phyloP scores from a whole-genome alignment of 2,113 vertebrate genomes.

The Channa argus region DNA sequence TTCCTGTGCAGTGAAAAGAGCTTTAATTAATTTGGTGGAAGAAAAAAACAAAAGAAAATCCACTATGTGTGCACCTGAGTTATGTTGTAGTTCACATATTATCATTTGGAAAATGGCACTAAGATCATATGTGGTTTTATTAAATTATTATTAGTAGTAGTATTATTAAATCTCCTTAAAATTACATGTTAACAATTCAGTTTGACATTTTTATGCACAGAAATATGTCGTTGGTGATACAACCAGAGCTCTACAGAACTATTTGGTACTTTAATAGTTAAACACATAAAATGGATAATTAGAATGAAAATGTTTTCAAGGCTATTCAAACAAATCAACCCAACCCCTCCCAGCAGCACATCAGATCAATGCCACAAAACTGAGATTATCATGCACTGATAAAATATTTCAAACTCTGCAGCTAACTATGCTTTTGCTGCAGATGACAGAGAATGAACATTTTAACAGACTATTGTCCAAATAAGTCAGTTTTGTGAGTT shows the following conservation, averaged over 20 bases:
- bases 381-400: slow-evolving; percentile 7
- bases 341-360: slow-evolving; percentile 27
- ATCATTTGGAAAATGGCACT: not conserved
- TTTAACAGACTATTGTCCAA: not conserved
- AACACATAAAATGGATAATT: slow-evolving; percentile 17
- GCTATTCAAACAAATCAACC: slow-evolving; percentile 50
- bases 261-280: not conserved
- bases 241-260: not conserved
- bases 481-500: not conserved
- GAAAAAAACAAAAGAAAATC: slow-evolving; percentile 2
- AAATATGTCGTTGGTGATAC: not conserved
- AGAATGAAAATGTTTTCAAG: slow-evolving; percentile 30
- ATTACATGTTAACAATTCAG: not conserved
- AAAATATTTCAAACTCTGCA: not conserved
- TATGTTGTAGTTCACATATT: slow-evolving; percentile 11
- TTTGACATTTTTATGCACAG: not conserved
- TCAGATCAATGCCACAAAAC: slow-evolving; percentile 25
- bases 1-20: slow-evolving; percentile 21
- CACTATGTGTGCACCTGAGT: slow-evolving; percentile 5
- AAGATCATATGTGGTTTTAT: not conserved
- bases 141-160: not conserved
- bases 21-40: slow-evolving; percentile 35
- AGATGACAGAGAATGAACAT: not conserved
- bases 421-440: not conserved
- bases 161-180: not conserved